Base-by-base conservation (phyloP, 2,113 vertebrate species). In the Salvelinus sp. region DNA sequence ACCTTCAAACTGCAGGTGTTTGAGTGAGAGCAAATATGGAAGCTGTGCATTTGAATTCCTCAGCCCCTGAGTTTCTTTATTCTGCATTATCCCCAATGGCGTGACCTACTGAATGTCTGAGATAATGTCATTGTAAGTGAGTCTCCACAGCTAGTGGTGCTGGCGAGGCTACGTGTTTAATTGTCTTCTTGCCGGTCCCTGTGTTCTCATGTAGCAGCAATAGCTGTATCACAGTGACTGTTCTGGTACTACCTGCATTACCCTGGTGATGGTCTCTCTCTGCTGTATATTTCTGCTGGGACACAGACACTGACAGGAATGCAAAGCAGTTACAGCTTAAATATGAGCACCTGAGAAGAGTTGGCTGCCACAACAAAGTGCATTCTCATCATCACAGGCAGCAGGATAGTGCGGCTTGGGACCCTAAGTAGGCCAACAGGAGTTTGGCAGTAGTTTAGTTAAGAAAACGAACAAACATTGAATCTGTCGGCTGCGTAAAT, bases 251-350 rank as follows among this genome's bases (percentile, higher is more conserved):
- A 6, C n/a, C 58, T 22, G n/a, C 33, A 28, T 69, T 2, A 18
- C 27, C 16, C 50, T 5, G 50, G 14, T 54, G 50, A 18, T 54
- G 50, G 50, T 16, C 14, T 50, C 48, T 50, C 48, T 16, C 50
- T 6, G 50, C 50, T 54, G 16, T 54, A 14, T 54, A 18, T 54
- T 54, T 54, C 50, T 54, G 50, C 12, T n/a, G 6, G 65, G 20
- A 48, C 58, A 9, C 18, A 54, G 16, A 27, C n/a, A 1, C 14
- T 73, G 79, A 84, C 70, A 58, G 6, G 13, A 75, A 72, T 63
- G 69, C 58, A 70, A 50, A 76, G 30, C 44, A 71, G 58, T 28
- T 60, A 66, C 38, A 14, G 7, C 33, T 44, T 7, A 18, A 69
- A 38, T 30, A 38, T 30, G 7, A 20, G 14, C 33, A 69, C 50